Evolutionary conservation across 2,797 vertebrate species (phyloP).

Genomic region (Aplochiton taeniatus): DNA sequence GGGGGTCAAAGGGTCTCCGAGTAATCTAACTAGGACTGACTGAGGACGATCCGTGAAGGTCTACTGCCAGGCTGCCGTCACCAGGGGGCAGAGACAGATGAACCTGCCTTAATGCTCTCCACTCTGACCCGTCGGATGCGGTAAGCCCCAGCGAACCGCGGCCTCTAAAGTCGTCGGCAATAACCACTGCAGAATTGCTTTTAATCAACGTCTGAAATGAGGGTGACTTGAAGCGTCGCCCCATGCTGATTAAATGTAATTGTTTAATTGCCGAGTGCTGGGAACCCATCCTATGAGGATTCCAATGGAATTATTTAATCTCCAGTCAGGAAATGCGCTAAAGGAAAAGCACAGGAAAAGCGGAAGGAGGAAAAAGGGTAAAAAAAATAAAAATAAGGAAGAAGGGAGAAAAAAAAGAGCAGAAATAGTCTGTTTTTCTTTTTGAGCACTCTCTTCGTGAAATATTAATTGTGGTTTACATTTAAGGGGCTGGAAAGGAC

Average conservation of each 20-base stretch:
- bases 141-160: constrained; percentile 73
- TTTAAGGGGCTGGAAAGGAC: constrained; percentile 54
- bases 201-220: constrained; percentile 82
- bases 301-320: constrained; percentile 81
- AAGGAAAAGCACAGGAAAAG: constrained; percentile 57
- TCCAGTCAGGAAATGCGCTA: constrained; percentile 76
- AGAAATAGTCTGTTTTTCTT: constrained; percentile 49
- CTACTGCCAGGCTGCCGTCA: constrained; percentile 47
- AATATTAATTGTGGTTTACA: constrained; percentile 72
- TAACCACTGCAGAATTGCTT: constrained; percentile 81
- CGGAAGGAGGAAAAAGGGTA: constrained; percentile 38
- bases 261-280: constrained; percentile 82
- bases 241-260: constrained; percentile 83
- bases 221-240: constrained; percentile 79
- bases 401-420: constrained; percentile 41
- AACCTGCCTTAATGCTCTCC: constrained; percentile 71
- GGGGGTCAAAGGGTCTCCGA: constrained; percentile 67
- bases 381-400: constrained; percentile 44
- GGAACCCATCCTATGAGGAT: constrained; percentile 79
- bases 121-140: constrained; percentile 24
- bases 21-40: constrained; percentile 70
- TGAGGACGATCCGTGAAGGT: constrained; percentile 53
- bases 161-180: constrained; percentile 71
- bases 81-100: constrained; percentile 60
- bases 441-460: constrained; percentile 50